These are phyloP conservation scores for Andrena cerasifolii DNA, from an alignment of 1,140 invertebrate species.

Conservation along the genomic window DNA sequence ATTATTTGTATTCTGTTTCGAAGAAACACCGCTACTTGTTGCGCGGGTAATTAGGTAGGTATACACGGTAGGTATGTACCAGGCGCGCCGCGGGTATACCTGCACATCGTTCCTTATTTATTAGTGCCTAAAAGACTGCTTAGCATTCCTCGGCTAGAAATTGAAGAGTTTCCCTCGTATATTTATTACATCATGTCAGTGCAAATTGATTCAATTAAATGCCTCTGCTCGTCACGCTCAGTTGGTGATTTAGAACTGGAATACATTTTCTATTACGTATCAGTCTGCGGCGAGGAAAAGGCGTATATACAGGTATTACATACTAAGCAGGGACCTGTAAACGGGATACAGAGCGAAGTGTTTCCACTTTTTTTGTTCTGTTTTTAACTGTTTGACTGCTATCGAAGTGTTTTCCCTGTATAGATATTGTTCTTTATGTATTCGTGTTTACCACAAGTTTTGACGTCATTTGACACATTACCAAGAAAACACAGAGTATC, in stretches of 20 bases:
- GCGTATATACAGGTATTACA: too few relatives aligned
- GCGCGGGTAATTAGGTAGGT: slow-evolving; percentile 45
- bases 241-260: slow-evolving; percentile 12
- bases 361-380: too few relatives aligned
- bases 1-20: slow-evolving; percentile 33
- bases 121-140: slow-evolving; percentile 17
- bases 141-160: slow-evolving; percentile 15
- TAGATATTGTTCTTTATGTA: too few relatives aligned
- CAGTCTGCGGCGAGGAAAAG: not conserved
- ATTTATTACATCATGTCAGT: not conserved
- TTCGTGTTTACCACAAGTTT: too few relatives aligned
- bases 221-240: slow-evolving; percentile 3
- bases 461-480: too few relatives aligned
- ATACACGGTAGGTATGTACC: too few relatives aligned
- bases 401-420: too few relatives aligned
- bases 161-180: not conserved
- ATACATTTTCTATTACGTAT: not conserved
- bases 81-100: slow-evolving; percentile 3
- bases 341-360: too few relatives aligned
- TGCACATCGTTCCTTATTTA: slow-evolving; percentile 37
- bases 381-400: too few relatives aligned
- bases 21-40: slow-evolving; percentile 38
- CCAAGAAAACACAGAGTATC: too few relatives aligned
- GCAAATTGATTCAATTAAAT: slow-evolving; percentile 38
- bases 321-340: not conserved